Evolutionary conservation across 2,113 vertebrate species (phyloP), one percentile per base, ranked within the genome.

Genomic region (Desmodus rotundus): DNA sequence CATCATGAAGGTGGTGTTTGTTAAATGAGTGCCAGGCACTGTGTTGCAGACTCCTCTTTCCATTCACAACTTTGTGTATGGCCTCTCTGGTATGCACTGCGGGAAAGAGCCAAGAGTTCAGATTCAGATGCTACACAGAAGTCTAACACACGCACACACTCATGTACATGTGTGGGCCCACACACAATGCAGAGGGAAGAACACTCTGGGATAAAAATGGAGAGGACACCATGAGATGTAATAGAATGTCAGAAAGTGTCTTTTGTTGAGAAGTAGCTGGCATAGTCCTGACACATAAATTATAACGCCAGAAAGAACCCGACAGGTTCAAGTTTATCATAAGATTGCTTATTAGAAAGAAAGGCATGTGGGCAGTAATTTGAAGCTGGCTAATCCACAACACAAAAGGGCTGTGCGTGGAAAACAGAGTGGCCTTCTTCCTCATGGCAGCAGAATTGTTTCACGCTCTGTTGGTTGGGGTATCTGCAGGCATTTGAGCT

Each of bases 211-310:
- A 85, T 80, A 94, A 94, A 76, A 76, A 45, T 58, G 61, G 52
- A 96, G 94, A 95, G 45, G 47, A 72, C 43, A 61, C 16, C 31
- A 52, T 36, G 58, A 74, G 3, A 81, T 78, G 92, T 94, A 85
- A 45, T 36, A 78, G n/a, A 74, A 87, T 72, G 54, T 86, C 54
- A 80, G 45, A 77, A 58, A 45, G n/a, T 12, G 20, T 54, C 36
- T 95, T 87, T 76, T 76, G 19, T 41, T 58, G 63, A 78, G 61
- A 89, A 90, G 11, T 22, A 73, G 20, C 47, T 61, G 43, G 19
- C 28, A 61, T 15, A 76, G 47, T 77, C 58, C 95, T 12, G 45
- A 95, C 67, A 76, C 20, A 56, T 38, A 95, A 80, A 97, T 97
- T 93, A 86, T 61, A 95, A n/a, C 8, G 14, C 13, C 31, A 76